A percentile compares a stretch with the other conserved stretches of the same genome.
These are phyloP conservation scores for Drosophila nigricruria DNA, from an alignment of 2,888 invertebrate species.

Conservation along the genomic window DNA sequence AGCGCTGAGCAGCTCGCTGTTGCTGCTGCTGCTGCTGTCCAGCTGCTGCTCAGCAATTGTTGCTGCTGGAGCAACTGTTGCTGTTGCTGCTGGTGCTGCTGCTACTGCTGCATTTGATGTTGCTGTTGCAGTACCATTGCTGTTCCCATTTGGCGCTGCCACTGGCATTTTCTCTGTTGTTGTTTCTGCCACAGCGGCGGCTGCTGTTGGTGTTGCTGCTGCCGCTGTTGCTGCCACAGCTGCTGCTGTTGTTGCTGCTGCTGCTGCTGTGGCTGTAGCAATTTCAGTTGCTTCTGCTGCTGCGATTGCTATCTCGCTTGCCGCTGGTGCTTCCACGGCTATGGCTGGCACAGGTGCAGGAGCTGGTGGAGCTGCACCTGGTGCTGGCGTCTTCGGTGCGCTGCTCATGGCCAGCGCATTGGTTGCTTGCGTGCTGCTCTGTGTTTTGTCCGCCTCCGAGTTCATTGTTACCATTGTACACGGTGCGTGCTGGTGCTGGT, in stretches of 20 bases:
- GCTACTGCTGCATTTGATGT: background rate
- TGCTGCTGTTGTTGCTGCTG: slow-evolving; percentile 4
- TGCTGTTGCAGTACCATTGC: slow-evolving; percentile 4
- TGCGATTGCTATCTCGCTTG: slow-evolving; percentile 2
- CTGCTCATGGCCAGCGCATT: slow-evolving; percentile 69
- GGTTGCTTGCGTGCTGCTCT: slow-evolving; percentile 73
- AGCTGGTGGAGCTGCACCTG: background rate
- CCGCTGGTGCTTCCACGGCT: slow-evolving; percentile 17
- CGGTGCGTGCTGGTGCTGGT: slow-evolving; percentile 31
- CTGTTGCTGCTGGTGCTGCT: slow-evolving; percentile 5
- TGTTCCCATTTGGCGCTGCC: slow-evolving; percentile 9
- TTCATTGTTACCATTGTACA: slow-evolving; percentile 85
- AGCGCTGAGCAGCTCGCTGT: slow-evolving; percentile 11
- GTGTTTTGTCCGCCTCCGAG: slow-evolving; percentile 85
- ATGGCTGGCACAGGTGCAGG: slow-evolving; percentile 12
- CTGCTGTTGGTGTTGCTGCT: slow-evolving; percentile 13
- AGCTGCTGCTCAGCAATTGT: slow-evolving; percentile 35
- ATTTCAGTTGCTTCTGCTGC: slow-evolving; percentile 1
- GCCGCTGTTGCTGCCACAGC: slow-evolving; percentile 14
- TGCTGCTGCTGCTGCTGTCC: slow-evolving; percentile 36
- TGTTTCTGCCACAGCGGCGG: slow-evolving; percentile 2
- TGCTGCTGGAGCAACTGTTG: slow-evolving; percentile 17
- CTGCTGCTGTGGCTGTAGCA: slow-evolving; percentile 7
- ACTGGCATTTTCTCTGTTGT: slow-evolving; percentile 6
- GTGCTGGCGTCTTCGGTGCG: slow-evolving; percentile 63